A percentile compares a stretch with the other conserved stretches of the same genome.
Conservation (phyloP, 37 sponge, comb jelly and placozoan species). For the Ephydatia muelleri region DNA sequence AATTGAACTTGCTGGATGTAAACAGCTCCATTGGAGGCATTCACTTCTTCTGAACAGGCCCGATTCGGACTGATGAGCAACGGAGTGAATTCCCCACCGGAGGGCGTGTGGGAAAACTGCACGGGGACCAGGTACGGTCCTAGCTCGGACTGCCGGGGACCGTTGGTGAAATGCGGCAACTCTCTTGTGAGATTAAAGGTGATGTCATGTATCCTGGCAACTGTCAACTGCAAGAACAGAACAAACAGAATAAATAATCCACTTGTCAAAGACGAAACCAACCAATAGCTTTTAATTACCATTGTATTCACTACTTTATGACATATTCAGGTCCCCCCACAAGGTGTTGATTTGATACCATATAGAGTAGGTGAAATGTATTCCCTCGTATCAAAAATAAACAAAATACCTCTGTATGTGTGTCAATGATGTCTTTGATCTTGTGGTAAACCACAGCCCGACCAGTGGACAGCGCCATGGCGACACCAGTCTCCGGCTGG, state of each 20-base stretch:
- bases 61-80: constrained; percentile 33
- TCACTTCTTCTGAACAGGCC: constrained; percentile 27
- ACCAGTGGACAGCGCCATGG: constrained; percentile 43
- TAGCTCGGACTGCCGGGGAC: constrained; percentile 20
- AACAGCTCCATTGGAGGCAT: background rate
- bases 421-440: constrained; percentile 62
- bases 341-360: no score
- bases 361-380: background rate
- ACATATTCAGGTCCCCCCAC: no score
- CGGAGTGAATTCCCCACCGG: constrained; percentile 30
- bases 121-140: constrained; percentile 49
- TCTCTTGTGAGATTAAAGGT: constrained; percentile 7
- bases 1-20: constrained; percentile 72
- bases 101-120: constrained; percentile 17
- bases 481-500: constrained; percentile 55
- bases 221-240: constrained; percentile 29
- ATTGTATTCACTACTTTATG: no score
- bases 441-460: constrained; percentile 73
- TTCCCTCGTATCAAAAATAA: background rate
- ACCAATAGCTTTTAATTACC: background rate
- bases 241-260: background rate
- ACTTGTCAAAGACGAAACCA: background rate
- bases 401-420: constrained; percentile 78
- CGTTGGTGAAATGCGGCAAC: constrained; percentile 49
- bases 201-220: constrained; percentile 28